phyloP scores from a whole-genome alignment of 2,113 vertebrate genomes.

The Ginglymostoma cirratum region DNA sequence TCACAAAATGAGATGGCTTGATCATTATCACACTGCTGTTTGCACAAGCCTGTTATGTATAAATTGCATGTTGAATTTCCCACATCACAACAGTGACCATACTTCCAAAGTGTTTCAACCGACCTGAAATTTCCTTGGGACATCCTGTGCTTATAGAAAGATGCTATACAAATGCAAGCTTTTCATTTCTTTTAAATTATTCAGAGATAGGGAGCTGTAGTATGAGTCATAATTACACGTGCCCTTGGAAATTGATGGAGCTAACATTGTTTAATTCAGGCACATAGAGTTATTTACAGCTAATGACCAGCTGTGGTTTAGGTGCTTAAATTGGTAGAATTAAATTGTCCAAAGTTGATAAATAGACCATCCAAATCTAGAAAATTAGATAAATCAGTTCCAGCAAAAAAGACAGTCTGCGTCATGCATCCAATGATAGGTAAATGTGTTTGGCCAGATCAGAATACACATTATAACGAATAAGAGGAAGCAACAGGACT shows the following conservation, averaged over 20 bases:
- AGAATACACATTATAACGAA: not conserved
- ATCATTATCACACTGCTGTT: too few species aligned
- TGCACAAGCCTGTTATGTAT: too few species aligned
- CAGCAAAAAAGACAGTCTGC: not conserved
- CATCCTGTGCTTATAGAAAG: too few species aligned
- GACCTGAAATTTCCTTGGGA: too few species aligned
- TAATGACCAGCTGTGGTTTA: not conserved
- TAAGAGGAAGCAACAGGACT: not conserved
- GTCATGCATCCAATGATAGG: not conserved
- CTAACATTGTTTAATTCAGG: not conserved
- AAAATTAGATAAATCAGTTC: not conserved
- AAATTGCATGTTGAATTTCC: too few species aligned
- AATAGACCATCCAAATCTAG: not conserved
- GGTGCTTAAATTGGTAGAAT: not conserved
- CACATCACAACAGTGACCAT: too few species aligned
- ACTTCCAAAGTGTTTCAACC: too few species aligned
- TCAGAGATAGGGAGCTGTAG: not conserved
- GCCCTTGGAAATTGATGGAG: not conserved
- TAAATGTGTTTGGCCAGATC: not conserved
- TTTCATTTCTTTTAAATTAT: too few species aligned
- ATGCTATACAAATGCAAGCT: too few species aligned
- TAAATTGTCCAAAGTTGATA: not conserved
- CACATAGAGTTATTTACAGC: not conserved
- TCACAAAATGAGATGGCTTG: too few species aligned
- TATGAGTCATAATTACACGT: not conserved